Evolutionary conservation across 92 coral and sea anemone genomes (phyloP).

Genomic region (Galaxea fascicularis): DNA sequence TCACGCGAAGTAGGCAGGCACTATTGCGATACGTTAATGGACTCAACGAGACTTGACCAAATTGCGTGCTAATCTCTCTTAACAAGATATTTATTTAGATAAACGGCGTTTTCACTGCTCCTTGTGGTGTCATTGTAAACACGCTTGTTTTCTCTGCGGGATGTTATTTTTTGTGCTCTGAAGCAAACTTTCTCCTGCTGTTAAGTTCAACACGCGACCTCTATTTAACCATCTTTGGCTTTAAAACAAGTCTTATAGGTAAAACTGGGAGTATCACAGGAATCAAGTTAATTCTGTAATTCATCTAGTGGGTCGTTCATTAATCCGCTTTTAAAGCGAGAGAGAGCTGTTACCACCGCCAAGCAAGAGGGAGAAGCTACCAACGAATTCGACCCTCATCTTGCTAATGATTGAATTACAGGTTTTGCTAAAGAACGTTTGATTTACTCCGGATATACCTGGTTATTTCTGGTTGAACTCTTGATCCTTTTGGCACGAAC

Average conservation of each 20-base stretch:
- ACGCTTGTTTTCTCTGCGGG: slow-evolving; percentile 56
- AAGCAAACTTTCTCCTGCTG: slow-evolving; percentile 16
- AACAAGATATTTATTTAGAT: slow-evolving; percentile 54
- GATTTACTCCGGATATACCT: slow-evolving; percentile 27
- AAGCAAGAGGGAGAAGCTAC: not conserved
- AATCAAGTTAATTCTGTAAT: not conserved
- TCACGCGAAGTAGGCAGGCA: not conserved
- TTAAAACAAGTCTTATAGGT: not conserved
- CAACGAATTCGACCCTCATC: slow-evolving; percentile 4
- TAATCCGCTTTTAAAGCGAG: not conserved
- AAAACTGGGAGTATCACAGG: not conserved
- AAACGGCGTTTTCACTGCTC: slow-evolving; percentile 35
- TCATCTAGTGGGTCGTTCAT: not conserved
- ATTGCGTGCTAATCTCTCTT: slow-evolving; percentile 44
- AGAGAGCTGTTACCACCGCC: not conserved
- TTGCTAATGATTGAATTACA: slow-evolving; percentile 38
- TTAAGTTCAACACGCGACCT: slow-evolving; percentile 22
- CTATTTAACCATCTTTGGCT: not conserved
- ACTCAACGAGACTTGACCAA: slow-evolving; percentile 33
- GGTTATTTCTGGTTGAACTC: slow-evolving; percentile 25
- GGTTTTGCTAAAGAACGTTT: slow-evolving; percentile 1
- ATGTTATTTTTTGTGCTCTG: slow-evolving; percentile 25
- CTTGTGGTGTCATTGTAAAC: slow-evolving; percentile 45
- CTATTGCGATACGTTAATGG: slow-evolving; percentile 30
- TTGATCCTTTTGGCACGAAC: slow-evolving; percentile 25